Conservation (phyloP, 2,797 vertebrate species). For the Bucorvus abyssinicus region DNA sequence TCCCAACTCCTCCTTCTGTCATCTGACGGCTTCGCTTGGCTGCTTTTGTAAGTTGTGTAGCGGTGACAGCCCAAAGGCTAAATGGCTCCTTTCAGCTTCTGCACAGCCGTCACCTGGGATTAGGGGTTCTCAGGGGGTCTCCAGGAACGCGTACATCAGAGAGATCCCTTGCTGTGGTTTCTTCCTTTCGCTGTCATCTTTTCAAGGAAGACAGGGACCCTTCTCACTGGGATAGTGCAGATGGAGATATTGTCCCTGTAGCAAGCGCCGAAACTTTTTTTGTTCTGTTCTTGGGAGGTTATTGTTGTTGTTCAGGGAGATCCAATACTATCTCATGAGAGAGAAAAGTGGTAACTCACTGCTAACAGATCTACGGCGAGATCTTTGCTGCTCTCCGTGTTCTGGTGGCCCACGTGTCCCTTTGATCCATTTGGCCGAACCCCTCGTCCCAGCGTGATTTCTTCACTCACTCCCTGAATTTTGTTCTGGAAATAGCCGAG, state of each 20-base stretch:
- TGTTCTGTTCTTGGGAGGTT: background rate
- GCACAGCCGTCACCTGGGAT: background rate
- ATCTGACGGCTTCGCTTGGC: background rate
- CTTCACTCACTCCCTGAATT: background rate
- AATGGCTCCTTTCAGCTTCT: constrained; percentile 22
- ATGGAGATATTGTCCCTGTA: background rate
- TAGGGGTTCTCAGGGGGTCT: constrained; percentile 5
- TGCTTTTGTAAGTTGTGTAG: background rate
- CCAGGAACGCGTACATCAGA: constrained; percentile 1
- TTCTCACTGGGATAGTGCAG: background rate
- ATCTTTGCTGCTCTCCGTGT: background rate
- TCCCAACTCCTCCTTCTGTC: background rate
- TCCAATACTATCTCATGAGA: background rate
- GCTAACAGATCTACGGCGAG: background rate
- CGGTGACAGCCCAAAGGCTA: constrained; percentile 40
- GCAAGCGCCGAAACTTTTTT: background rate
- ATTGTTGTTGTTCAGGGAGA: background rate
- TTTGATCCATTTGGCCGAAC: background rate
- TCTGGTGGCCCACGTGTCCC: background rate
- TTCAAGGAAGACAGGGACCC: background rate
- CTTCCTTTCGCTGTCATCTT: constrained; percentile 9
- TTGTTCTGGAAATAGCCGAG: background rate
- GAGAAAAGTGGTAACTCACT: background rate
- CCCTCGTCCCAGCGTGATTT: background rate
- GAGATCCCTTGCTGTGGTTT: background rate